Conservation (phyloP, 2,888 invertebrate species). For the Hirtodrosophila trivittata region DNA sequence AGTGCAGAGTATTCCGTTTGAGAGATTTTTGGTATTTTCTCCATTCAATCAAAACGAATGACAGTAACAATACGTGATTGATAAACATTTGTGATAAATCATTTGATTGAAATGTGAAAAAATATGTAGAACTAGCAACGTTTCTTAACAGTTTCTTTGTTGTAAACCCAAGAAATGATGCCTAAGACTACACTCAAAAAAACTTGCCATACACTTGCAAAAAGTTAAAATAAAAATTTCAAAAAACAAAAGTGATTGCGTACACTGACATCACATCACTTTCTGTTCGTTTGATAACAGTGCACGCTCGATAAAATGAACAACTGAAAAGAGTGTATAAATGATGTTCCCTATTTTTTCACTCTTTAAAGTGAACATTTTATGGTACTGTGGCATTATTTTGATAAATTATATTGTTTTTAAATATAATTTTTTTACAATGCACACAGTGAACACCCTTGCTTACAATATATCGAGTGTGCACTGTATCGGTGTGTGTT, state of each 20-base stretch:
- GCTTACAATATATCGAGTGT: too few species aligned
- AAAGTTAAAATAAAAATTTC: slow-evolving; percentile 20
- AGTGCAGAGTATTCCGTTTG: slow-evolving; percentile 18
- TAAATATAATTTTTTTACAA: too few species aligned
- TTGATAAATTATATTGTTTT: neutral
- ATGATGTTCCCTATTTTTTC: too few species aligned
- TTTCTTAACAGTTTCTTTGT: slow-evolving; percentile 57
- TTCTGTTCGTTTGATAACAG: too few species aligned
- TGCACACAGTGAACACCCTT: too few species aligned
- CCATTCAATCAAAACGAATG: slow-evolving; percentile 56
- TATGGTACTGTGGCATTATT: too few species aligned
- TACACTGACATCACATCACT: slow-evolving; percentile 2
- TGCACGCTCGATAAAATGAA: too few species aligned
- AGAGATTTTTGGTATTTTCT: slow-evolving; percentile 30
- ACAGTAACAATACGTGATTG: slow-evolving; percentile 61
- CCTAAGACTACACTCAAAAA: slow-evolving; percentile 42
- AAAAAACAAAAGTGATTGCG: slow-evolving; percentile 13
- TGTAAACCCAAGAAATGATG: slow-evolving; percentile 44
- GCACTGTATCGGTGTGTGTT: too few species aligned
- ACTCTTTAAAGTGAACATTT: too few species aligned
- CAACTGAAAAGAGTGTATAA: neutral
- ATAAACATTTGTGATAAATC: slow-evolving; percentile 14
- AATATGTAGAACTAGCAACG: slow-evolving; percentile 82
- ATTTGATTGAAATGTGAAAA: slow-evolving; percentile 35
- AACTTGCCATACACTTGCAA: slow-evolving; percentile 38